Conservation (phyloP, 2,888 invertebrate genomes). For the Drosophila infuscata region DNA sequence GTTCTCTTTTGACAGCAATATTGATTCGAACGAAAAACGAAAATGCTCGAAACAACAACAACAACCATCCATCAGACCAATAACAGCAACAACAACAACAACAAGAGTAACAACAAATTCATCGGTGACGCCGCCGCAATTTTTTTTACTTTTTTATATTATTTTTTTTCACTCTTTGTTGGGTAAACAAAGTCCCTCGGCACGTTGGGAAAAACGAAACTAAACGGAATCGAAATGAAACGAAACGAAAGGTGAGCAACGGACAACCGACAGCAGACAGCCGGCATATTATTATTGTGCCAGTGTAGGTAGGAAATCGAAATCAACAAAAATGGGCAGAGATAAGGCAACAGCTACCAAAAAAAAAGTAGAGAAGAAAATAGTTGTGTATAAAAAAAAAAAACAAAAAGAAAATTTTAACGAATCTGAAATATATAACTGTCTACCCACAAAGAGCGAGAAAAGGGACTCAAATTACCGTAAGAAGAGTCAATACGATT, state of each 20-base stretch:
- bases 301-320: constrained; percentile 57
- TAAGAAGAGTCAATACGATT: background rate
- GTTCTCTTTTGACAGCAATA: constrained; percentile 74
- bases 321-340: constrained; percentile 48
- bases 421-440: constrained; percentile 19
- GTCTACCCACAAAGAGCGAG: constrained; percentile 6
- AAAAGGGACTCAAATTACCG: background rate
- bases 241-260: constrained; percentile 63
- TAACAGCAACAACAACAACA: constrained; percentile 29
- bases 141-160: constrained; percentile 27
- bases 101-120: constrained; percentile 18
- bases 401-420: constrained; percentile 11
- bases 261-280: background rate
- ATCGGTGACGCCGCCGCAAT: constrained; percentile 49
- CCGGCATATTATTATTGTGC: constrained; percentile 20
- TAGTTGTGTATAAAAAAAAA: constrained; percentile 12
- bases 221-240: constrained; percentile 35
- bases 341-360: constrained; percentile 61
- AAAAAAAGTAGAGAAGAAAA: constrained; percentile 29
- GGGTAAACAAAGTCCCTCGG: constrained; percentile 69
- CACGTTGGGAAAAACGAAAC: constrained; percentile 51
- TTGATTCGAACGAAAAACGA: constrained; percentile 70
- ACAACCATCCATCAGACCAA: constrained; percentile 18
- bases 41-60: constrained; percentile 27
- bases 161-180: constrained; percentile 56